These are phyloP conservation scores for Cephalopterus ornatus DNA, from an alignment of 2,113 vertebrate genomes.

Conservation along the genomic window DNA sequence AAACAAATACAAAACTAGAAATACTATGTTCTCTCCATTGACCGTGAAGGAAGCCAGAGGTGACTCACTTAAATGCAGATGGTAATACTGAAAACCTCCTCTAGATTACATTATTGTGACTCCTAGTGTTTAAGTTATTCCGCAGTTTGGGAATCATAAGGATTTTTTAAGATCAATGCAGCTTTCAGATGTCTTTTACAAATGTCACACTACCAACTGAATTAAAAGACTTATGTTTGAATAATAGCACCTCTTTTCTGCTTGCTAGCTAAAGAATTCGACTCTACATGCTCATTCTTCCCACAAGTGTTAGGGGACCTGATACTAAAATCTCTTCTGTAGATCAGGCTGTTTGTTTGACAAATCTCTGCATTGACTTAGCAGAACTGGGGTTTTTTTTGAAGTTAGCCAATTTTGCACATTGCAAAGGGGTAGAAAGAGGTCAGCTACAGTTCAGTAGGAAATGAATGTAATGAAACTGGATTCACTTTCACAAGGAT, in stretches of 20 bases:
- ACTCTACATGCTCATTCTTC: not conserved
- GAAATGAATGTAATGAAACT: not conserved
- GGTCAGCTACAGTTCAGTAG: slow-evolving; percentile 5
- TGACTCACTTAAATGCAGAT: not conserved
- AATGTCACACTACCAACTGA: not conserved
- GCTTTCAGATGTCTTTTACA: not conserved
- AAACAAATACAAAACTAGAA: not conserved
- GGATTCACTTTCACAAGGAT: slow-evolving; percentile 4
- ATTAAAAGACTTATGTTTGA: not conserved
- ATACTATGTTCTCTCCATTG: not conserved
- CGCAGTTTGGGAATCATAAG: not conserved
- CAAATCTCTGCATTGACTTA: not conserved
- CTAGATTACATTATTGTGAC: not conserved
- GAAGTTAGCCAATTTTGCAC: not conserved
- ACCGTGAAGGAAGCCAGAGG: not conserved
- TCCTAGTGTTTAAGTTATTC: not conserved
- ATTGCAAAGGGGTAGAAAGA: not conserved
- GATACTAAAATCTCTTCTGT: not conserved
- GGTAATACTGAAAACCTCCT: not conserved
- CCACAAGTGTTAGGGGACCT: not conserved
- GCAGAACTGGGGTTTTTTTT: not conserved
- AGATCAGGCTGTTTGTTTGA: not conserved
- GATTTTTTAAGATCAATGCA: not conserved
- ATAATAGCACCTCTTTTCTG: not conserved
- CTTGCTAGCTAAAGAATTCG: not conserved